Conservation (phyloP, 2,113 vertebrate species). For the Nothobranchius furzeri region DNA sequence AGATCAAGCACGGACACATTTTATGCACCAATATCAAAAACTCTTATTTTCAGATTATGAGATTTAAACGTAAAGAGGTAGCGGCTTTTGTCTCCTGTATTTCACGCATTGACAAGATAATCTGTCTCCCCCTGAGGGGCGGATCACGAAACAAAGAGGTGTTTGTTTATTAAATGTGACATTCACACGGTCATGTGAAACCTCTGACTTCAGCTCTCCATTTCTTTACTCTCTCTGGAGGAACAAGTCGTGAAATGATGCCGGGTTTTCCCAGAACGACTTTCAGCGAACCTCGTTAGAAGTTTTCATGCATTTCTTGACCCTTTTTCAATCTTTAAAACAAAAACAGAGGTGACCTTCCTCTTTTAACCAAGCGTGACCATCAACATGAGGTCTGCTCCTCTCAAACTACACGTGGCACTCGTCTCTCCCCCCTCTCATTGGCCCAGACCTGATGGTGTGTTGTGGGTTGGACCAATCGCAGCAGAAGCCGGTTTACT, state of each 20-base stretch:
- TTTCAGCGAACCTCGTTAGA: too few relatives aligned
- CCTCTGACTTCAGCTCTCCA: not conserved
- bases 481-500: constrained; percentile 2
- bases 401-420: not conserved
- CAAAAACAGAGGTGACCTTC: constrained; percentile 16
- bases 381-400: constrained; percentile 40
- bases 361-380: constrained; percentile 3
- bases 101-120: too few relatives aligned
- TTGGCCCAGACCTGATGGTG: constrained; percentile 68
- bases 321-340: not conserved
- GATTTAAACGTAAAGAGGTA: too few relatives aligned
- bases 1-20: too few relatives aligned
- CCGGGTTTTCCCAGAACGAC: too few relatives aligned
- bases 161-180: not conserved
- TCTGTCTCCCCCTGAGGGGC: not conserved
- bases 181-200: not conserved
- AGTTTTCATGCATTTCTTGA: too few relatives aligned
- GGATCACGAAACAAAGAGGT: not conserved
- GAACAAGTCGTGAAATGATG: too few relatives aligned
- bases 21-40: too few relatives aligned
- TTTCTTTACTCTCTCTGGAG: not conserved
- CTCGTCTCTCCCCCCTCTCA: constrained; percentile 18
- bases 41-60: too few relatives aligned
- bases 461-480: constrained; percentile 74
- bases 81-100: too few relatives aligned